Conservation (phyloP, 53 echinoderm and acorn worm genomes). For the Henricia sp. region DNA sequence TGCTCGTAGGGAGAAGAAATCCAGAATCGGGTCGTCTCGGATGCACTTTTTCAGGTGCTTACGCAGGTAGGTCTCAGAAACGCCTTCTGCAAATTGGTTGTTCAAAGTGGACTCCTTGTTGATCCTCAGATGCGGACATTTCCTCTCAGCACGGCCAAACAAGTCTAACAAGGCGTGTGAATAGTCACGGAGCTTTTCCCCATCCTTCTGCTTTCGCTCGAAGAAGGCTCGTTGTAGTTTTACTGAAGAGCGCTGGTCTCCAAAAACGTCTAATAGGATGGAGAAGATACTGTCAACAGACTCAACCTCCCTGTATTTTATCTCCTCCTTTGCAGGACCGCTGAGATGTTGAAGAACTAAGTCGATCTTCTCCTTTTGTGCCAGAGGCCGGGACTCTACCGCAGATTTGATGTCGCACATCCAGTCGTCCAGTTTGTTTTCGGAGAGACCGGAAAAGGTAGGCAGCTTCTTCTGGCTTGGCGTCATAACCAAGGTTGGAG, state of each 20-base stretch:
- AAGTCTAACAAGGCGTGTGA: neutral
- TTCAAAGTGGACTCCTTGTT: no score
- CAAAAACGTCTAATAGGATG: neutral
- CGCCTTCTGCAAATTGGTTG: neutral
- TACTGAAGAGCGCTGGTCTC: constrained; percentile 1
- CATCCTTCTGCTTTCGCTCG: neutral
- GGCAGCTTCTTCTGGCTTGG: neutral
- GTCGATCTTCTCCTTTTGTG: neutral
- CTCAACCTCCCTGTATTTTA: neutral
- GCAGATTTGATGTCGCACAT: constrained; percentile 9
- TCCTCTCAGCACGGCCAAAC: neutral
- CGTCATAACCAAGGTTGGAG: neutral
- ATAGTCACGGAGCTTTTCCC: neutral
- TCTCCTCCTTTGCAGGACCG: constrained; percentile 1
- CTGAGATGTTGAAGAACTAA: neutral
- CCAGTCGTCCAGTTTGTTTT: neutral
- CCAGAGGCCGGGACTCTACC: neutral
- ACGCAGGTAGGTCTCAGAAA: neutral
- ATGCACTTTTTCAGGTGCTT: constrained; percentile 4
- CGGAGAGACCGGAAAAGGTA: neutral
- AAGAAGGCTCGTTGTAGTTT: constrained; percentile 9
- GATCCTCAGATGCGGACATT: neutral
- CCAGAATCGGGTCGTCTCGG: neutral
- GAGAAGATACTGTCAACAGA: neutral
- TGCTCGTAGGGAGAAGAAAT: no score